Evolutionary conservation across 2,888 invertebrate genomes (phyloP).

Genomic region (Mesorhabditis belari): DNA sequence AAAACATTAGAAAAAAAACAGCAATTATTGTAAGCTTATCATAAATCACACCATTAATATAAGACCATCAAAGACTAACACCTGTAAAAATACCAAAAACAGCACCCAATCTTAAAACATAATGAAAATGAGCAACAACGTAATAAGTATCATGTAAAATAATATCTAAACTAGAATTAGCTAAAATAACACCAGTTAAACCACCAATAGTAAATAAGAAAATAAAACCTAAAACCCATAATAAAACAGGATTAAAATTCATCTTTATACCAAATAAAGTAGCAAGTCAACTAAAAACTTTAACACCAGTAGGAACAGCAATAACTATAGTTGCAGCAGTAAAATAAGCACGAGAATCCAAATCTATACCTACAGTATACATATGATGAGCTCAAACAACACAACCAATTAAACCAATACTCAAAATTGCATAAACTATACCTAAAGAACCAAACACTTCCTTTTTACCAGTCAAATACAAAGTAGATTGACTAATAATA

Average conservation of each 20-base stretch:
- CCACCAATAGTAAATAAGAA: constrained; percentile 73
- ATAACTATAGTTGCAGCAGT: constrained; percentile 79
- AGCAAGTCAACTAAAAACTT: constrained; percentile 73
- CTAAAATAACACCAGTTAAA: constrained; percentile 59
- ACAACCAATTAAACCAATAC: constrained; percentile 75
- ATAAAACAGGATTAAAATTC: constrained; percentile 61
- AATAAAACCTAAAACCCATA: constrained; percentile 71
- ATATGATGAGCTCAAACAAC: constrained; percentile 79
- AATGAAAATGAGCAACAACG: constrained; percentile 76
- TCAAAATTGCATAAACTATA: constrained; percentile 73
- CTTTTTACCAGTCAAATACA: constrained; percentile 63
- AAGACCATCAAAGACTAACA: constrained; percentile 68
- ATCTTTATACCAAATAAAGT: constrained; percentile 66
- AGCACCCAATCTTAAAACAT: constrained; percentile 73
- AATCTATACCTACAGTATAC: constrained; percentile 76
- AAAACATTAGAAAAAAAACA: constrained; percentile 69
- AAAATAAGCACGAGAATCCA: constrained; percentile 76
- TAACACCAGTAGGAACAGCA: constrained; percentile 77
- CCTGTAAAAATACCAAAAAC: constrained; percentile 73
- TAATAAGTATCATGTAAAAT: constrained; percentile 75
- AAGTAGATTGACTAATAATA: constrained; percentile 72
- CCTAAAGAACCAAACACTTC: constrained; percentile 43
- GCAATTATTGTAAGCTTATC: constrained; percentile 64
- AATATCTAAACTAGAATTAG: constrained; percentile 73
- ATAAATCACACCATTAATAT: constrained; percentile 65